Percentiles rank a stretch among this genome's conserved stretches.
These are phyloP conservation scores for Coelopa frigida DNA, from an alignment of 1,140 invertebrate genomes.

Conservation along the genomic window DNA sequence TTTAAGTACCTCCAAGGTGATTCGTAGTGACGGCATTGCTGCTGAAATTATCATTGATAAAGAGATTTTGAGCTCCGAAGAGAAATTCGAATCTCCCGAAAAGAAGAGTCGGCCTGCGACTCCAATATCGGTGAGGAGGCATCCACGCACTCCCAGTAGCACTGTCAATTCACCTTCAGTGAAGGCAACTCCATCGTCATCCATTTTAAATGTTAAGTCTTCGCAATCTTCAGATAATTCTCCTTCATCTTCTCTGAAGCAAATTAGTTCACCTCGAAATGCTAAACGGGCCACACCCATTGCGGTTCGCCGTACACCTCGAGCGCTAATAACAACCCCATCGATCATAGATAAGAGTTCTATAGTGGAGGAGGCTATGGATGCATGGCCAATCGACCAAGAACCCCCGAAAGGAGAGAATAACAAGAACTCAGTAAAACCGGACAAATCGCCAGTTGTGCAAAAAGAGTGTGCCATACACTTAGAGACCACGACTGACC, in stretches of 20 bases:
- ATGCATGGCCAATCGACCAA: slow-evolving; percentile 48
- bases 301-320: slow-evolving; percentile 31
- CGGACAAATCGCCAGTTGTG: too few relatives aligned
- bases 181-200: slow-evolving; percentile 17
- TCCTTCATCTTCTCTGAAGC: neutral
- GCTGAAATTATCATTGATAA: slow-evolving; percentile 25
- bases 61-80: slow-evolving; percentile 39
- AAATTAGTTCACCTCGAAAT: neutral
- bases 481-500: slow-evolving; percentile 37
- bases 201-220: neutral
- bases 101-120: slow-evolving; percentile 32
- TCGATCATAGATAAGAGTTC: slow-evolving; percentile 20
- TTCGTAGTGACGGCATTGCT: slow-evolving; percentile 2
- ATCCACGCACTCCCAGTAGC: slow-evolving; percentile 32
- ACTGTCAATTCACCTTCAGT: slow-evolving; percentile 16
- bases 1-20: too few relatives aligned
- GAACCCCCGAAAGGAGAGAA: slow-evolving; percentile 14
- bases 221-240: neutral
- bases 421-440: too few relatives aligned
- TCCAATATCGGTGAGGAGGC: slow-evolving; percentile 31
- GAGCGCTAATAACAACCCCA: slow-evolving; percentile 21
- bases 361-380: slow-evolving; percentile 50
- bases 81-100: slow-evolving; percentile 41
- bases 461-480: too few relatives aligned
- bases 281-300: slow-evolving; percentile 34